These are phyloP conservation scores for Procambarus clarkii DNA, from an alignment of 1,140 invertebrate species.

Conservation along the genomic window DNA sequence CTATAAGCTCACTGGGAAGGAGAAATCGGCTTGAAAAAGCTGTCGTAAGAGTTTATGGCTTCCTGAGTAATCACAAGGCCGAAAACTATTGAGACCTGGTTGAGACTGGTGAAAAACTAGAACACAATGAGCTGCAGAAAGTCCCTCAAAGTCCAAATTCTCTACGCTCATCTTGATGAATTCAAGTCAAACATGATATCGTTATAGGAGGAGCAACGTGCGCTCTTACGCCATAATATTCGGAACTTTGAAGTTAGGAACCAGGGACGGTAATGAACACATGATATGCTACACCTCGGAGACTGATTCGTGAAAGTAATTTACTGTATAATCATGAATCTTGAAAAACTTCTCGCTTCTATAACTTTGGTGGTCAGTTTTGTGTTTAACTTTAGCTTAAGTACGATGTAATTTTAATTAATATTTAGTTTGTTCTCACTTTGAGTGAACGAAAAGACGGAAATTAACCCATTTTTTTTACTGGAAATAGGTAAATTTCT, in stretches of 20 bases:
- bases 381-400: conserved; percentile 5
- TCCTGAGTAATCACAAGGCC: conserved; percentile 67
- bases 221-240: conserved; percentile 70
- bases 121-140: conserved; percentile 69
- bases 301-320: conserved; percentile 67
- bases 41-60: conserved; percentile 57
- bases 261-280: conserved; percentile 41
- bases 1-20: conserved; percentile 66
- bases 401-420: conserved; percentile 1
- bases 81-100: conserved; percentile 62
- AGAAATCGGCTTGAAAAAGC: neutral
- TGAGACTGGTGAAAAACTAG: conserved; percentile 58
- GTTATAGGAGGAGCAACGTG: conserved; percentile 65
- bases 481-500: no score
- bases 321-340: conserved; percentile 63
- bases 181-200: conserved; percentile 70
- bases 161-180: conserved; percentile 65
- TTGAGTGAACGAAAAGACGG: conserved; percentile 20
- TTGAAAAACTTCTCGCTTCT: conserved; percentile 60
- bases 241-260: conserved; percentile 58
- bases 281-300: conserved; percentile 65
- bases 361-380: neutral
- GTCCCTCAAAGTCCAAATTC: conserved; percentile 70
- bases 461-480: conserved; percentile 31
- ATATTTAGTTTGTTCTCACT: conserved; percentile 32